Evolutionary conservation across 2,888 invertebrate genomes (phyloP).

Genomic region (Bellardia pandia): DNA sequence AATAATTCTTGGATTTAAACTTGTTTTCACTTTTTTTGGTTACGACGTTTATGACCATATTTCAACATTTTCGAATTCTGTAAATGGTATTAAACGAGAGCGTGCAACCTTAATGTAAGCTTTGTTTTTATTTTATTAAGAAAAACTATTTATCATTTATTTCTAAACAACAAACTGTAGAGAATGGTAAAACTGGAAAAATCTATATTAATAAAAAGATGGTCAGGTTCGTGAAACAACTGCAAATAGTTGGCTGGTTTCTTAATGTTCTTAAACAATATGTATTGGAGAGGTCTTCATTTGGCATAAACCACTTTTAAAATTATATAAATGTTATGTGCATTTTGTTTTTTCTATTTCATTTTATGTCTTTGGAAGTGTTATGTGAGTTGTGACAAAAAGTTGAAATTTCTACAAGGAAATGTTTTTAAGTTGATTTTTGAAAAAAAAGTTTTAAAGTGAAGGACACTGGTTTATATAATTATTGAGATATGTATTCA

Average conservation of each 20-base stretch:
- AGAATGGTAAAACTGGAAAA: not conserved
- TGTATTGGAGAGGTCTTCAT: slow-evolving; percentile 18
- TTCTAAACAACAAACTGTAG: not conserved
- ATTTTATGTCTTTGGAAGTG: not conserved
- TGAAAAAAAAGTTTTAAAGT: not conserved
- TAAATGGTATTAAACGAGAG: slow-evolving; percentile 25
- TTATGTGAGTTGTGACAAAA: slow-evolving; percentile 40
- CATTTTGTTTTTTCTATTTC: not conserved
- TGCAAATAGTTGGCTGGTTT: slow-evolving; percentile 11
- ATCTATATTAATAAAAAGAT: not conserved
- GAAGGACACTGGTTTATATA: slow-evolving; percentile 10
- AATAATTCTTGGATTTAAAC: slow-evolving; percentile 53
- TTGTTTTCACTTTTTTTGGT: slow-evolving; percentile 54
- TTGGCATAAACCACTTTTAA: slow-evolving; percentile 45
- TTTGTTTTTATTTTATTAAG: slow-evolving; percentile 25
- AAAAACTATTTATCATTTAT: slow-evolving; percentile 20
- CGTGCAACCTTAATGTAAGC: not conserved
- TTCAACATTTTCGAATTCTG: slow-evolving; percentile 27
- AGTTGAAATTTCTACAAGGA: not conserved
- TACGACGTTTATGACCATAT: slow-evolving; percentile 44
- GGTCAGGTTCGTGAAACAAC: not conserved
- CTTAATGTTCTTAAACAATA: slow-evolving; percentile 3
- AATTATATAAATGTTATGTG: slow-evolving; percentile 19
- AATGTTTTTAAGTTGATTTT: not conserved
- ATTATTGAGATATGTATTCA: no score